phyloP scores from a whole-genome alignment of 2,888 invertebrate species.

The Epinotia ramella region DNA sequence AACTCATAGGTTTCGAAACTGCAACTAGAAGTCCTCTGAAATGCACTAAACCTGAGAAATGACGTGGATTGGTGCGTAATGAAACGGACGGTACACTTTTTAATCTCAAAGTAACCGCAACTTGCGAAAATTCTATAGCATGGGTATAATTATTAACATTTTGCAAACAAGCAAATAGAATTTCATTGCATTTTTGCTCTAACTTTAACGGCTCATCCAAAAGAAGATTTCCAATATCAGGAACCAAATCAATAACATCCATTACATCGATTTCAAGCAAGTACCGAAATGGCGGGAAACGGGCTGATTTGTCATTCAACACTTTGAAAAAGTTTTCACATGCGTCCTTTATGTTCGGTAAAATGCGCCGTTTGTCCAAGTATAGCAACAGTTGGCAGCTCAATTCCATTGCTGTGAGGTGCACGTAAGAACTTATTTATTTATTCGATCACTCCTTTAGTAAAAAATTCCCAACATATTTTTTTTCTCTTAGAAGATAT shows the following conservation, averaged over 20 bases:
- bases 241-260: constrained; percentile 65
- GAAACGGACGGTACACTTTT: constrained; percentile 62
- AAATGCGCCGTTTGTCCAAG: constrained; percentile 66
- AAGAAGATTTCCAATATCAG: constrained; percentile 63
- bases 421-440: not conserved
- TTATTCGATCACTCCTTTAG: not conserved
- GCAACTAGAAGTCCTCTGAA: constrained; percentile 66
- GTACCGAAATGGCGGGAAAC: constrained; percentile 71
- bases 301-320: constrained; percentile 58
- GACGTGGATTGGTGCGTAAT: constrained; percentile 52
- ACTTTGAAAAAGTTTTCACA: constrained; percentile 64
- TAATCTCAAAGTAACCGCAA: constrained; percentile 64
- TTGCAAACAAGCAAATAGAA: constrained; percentile 69
- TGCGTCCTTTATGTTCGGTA: constrained; percentile 62
- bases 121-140: constrained; percentile 62
- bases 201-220: constrained; percentile 70
- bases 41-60: constrained; percentile 62
- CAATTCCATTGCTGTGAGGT: constrained; percentile 60
- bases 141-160: constrained; percentile 55
- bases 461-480: not conserved
- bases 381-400: constrained; percentile 70
- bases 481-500: not conserved
- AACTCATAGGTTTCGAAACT: constrained; percentile 66
- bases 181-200: constrained; percentile 64
- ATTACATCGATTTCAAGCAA: constrained; percentile 71